Evolutionary conservation across 2,797 vertebrate species (phyloP), one percentile per base, ranked within the genome.

Genomic region (Labeo calbasu): DNA sequence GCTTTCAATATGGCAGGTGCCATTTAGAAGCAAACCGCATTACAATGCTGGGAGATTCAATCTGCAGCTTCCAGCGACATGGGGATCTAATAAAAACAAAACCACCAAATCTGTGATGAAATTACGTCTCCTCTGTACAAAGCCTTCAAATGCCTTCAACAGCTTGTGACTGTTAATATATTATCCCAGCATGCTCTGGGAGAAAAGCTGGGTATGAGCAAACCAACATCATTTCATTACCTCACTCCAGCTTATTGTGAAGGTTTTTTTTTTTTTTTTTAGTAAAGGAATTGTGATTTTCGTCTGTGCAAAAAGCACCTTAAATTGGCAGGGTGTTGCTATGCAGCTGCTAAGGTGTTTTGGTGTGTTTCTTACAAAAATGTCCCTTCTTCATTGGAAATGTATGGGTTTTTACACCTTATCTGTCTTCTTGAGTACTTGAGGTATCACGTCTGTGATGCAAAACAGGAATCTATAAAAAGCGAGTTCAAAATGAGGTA

Each of bases 11-110:
- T 43, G 77, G 78, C 84, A 88, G 84, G 73, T 84, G 84, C 53
- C 43, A 76, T 84, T 81, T 50, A 81, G 46, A 78, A 50, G 73
- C 55, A 86, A 88, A 86, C 84, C 84, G 79, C 53, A 88, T 87
- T 85, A 84, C 4, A 51, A 78, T 25, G 77, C 79, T 59, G 46
- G 32, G 59, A 82, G 77, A 88, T 87, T 87, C 15, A 77, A 86
- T 86, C 77, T 79, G 66, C 82, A 79, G 86, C 85, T 86, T 82
- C 83, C 81, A 80, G 80, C 59, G 57, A 77, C 59, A 82, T 50
- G 11, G 23, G 63, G 77, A 79, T 85, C 84, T 65, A 86, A 88
- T 77, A 83, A 78, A 83, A 61, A 72, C 23, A 70, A 80, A n/a
- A 43, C 53, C 79, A 17, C 53, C 36, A 78, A 82, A 82, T 77